phyloP scores from a whole-genome alignment of 2,888 invertebrate species.

The Gnatocerus cornutus region DNA sequence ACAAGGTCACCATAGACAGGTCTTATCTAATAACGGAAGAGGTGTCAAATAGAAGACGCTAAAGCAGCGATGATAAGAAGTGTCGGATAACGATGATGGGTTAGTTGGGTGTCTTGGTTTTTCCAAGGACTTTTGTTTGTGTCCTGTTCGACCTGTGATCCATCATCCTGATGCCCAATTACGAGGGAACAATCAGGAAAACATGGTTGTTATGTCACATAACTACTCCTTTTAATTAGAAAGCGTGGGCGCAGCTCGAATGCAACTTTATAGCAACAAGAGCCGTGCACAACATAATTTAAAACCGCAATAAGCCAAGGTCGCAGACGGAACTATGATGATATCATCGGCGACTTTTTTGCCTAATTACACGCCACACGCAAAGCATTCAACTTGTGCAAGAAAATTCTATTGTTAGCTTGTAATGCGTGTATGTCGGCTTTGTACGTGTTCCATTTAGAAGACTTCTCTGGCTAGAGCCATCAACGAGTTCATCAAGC shows the following conservation, averaged over 20 bases:
- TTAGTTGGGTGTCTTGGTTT: not conserved
- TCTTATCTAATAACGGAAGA: not conserved
- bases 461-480: slow-evolving; percentile 18
- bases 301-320: slow-evolving; percentile 53
- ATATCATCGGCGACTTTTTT: slow-evolving; percentile 48
- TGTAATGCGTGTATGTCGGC: slow-evolving; percentile 21
- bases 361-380: slow-evolving; percentile 50
- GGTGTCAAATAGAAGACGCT: not conserved
- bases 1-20: not conserved
- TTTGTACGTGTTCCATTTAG: slow-evolving; percentile 20
- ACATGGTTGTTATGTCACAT: slow-evolving; percentile 20
- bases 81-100: slow-evolving; percentile 1
- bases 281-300: slow-evolving; percentile 27
- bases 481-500: slow-evolving; percentile 19
- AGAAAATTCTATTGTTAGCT: slow-evolving; percentile 28
- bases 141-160: slow-evolving; percentile 4
- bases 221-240: slow-evolving; percentile 25
- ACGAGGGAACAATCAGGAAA: slow-evolving; percentile 8
- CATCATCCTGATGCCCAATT: slow-evolving; percentile 1
- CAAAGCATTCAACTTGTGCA: slow-evolving; percentile 37
- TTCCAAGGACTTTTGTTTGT: not conserved
- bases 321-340: slow-evolving; percentile 52
- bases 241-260: slow-evolving; percentile 33
- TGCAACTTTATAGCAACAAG: slow-evolving; percentile 30
- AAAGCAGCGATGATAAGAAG: slow-evolving; percentile 1